These are phyloP conservation scores for Hydra vulgaris DNA, from an alignment of 30 jellyfish, hydroid and myxozoan species.

Conservation along the genomic window DNA sequence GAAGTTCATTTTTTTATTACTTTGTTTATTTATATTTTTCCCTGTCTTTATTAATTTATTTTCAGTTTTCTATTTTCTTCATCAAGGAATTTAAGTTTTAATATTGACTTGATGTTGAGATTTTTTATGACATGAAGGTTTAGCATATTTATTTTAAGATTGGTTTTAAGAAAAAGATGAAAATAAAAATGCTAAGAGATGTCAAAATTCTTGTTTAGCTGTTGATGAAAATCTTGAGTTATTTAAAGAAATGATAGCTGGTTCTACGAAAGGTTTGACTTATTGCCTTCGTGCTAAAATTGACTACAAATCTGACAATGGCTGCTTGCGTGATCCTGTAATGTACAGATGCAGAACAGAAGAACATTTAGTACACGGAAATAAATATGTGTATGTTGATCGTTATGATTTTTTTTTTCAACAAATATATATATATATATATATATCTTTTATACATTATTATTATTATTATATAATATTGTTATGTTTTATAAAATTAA, in stretches of 20 bases:
- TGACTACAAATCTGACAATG: constrained; percentile 79
- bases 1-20: too few relatives aligned
- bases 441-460: background rate
- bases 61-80: too few relatives aligned
- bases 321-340: constrained; percentile 95
- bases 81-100: too few relatives aligned
- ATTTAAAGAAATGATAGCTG: constrained; percentile 74
- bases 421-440: background rate
- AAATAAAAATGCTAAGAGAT: too few relatives aligned
- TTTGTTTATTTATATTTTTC: too few relatives aligned
- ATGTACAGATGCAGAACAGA: constrained; percentile 74
- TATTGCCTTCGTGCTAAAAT: constrained; percentile 75
- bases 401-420: too few relatives aligned
- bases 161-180: too few relatives aligned
- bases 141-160: too few relatives aligned
- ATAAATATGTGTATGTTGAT: constrained; percentile 54
- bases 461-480: background rate
- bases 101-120: too few relatives aligned
- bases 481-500: background rate
- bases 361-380: constrained; percentile 71
- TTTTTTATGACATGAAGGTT: too few relatives aligned
- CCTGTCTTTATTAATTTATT: too few relatives aligned
- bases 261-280: constrained; percentile 49
- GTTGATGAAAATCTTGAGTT: constrained; percentile 61
- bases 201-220: too few relatives aligned